A percentile compares a stretch with the other conserved stretches of the same genome.
Conservation (phyloP, 2,888 invertebrate species). For the Schrankia costaestrigalis region DNA sequence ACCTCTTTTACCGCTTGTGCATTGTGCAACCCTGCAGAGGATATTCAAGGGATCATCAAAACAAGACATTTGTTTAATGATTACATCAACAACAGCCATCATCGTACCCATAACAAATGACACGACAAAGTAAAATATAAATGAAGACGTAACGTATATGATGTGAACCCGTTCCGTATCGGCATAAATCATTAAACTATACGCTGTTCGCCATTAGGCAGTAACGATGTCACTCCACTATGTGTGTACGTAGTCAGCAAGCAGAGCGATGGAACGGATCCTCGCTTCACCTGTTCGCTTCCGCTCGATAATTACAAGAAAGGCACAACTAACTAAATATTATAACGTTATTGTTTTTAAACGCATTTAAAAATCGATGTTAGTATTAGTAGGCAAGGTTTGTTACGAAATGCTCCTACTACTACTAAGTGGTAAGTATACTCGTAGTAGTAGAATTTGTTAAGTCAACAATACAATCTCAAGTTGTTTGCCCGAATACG, state of each 20-base stretch:
- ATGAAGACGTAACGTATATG: too few relatives aligned
- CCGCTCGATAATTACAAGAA: slow-evolving; percentile 70
- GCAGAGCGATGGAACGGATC: slow-evolving; percentile 58
- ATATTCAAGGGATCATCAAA: too few relatives aligned
- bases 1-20: too few relatives aligned
- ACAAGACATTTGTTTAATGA: too few relatives aligned
- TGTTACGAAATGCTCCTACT: too few relatives aligned
- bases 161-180: neutral
- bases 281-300: slow-evolving; percentile 71
- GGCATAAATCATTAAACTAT: slow-evolving; percentile 9
- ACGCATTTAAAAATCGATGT: too few relatives aligned
- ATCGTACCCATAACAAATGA: neutral
- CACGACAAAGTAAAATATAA: too few relatives aligned
- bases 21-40: too few relatives aligned
- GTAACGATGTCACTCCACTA: slow-evolving; percentile 40
- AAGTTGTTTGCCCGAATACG: slow-evolving; percentile 28
- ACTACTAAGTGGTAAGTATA: slow-evolving; percentile 2
- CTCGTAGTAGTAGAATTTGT: slow-evolving; percentile 9
- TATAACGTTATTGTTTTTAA: slow-evolving; percentile 20
- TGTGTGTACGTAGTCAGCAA: slow-evolving; percentile 30
- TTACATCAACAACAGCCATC: neutral
- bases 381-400: too few relatives aligned
- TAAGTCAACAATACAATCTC: slow-evolving; percentile 20
- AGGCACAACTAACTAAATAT: slow-evolving; percentile 33
- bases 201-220: slow-evolving; percentile 24